Conservation (phyloP, 2,113 vertebrate genomes). For the Nesoenas mayeri region DNA sequence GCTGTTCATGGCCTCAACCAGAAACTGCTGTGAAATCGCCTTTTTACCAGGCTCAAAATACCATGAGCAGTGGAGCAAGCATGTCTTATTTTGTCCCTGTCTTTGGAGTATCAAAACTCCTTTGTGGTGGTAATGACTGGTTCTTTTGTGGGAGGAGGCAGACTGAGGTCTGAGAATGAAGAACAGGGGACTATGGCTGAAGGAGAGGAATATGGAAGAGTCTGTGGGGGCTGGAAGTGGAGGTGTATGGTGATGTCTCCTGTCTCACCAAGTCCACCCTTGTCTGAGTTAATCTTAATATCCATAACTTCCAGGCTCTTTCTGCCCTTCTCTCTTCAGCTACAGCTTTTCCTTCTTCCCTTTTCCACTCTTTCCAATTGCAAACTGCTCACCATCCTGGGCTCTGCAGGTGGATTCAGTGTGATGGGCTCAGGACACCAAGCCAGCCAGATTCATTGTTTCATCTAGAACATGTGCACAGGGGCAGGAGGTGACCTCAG, state of each 20-base stretch:
- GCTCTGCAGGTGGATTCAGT: background rate
- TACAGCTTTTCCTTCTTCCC: background rate
- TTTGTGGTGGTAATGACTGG: background rate
- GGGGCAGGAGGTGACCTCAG: background rate
- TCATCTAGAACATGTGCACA: background rate
- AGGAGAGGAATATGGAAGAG: background rate
- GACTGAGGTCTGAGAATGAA: background rate
- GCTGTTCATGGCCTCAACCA: background rate
- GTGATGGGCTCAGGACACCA: background rate
- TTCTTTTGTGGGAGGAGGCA: background rate
- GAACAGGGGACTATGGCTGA: background rate
- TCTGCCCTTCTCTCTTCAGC: background rate
- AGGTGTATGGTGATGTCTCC: rapidly evolving
- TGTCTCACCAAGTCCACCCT: background rate
- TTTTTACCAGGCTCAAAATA: background rate
- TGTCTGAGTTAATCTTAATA: background rate
- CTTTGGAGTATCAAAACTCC: background rate
- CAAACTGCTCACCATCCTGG: background rate
- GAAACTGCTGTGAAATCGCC: background rate
- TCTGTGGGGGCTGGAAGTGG: background rate
- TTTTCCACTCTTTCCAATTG: background rate
- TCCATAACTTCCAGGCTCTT: background rate
- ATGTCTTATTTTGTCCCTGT: background rate
- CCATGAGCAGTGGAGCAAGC: background rate
- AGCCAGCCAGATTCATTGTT: background rate